Conservation (phyloP, 2,797 vertebrate genomes). For the Neoniphon sammara region DNA sequence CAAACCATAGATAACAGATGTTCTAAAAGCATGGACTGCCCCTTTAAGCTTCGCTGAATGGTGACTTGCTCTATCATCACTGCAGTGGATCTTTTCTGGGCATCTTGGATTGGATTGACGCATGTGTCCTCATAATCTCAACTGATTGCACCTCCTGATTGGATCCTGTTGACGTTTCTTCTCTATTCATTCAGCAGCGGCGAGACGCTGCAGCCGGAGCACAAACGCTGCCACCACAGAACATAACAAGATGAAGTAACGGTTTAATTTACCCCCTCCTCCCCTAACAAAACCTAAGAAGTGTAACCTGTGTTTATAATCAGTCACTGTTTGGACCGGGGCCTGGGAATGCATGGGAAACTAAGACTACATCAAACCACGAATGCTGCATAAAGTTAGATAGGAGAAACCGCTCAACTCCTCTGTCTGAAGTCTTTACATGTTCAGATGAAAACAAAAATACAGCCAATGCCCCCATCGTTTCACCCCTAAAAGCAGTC, state of each 20-base stretch:
- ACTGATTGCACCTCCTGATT: slow-evolving; percentile 51
- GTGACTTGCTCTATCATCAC: background rate
- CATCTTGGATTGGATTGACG: slow-evolving; percentile 41
- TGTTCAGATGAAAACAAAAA: background rate
- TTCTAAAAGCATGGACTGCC: too few species aligned
- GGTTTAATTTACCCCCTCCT: background rate
- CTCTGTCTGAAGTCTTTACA: background rate
- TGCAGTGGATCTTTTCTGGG: slow-evolving; percentile 39
- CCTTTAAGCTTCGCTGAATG: too few species aligned
- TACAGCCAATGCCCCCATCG: background rate
- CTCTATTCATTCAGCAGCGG: slow-evolving; percentile 2
- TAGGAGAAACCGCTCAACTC: too few species aligned
- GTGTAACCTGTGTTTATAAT: too few species aligned
- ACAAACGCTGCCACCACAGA: background rate
- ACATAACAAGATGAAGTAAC: background rate
- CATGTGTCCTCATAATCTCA: slow-evolving; percentile 57
- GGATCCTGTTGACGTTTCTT: slow-evolving; percentile 33
- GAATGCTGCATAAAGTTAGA: too few species aligned
- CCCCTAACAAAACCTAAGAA: too few species aligned
- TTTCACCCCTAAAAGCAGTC: slow-evolving; percentile 2
- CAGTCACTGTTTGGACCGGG: too few species aligned
- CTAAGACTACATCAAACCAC: too few species aligned
- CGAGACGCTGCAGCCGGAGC: background rate
- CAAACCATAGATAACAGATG: too few species aligned
- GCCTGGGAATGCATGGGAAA: too few species aligned